A percentile compares a stretch with the other conserved stretches of the same genome.
These are phyloP conservation scores for Pogonomyrmex californicus DNA, from an alignment of 1,140 invertebrate genomes.

Conservation along the genomic window DNA sequence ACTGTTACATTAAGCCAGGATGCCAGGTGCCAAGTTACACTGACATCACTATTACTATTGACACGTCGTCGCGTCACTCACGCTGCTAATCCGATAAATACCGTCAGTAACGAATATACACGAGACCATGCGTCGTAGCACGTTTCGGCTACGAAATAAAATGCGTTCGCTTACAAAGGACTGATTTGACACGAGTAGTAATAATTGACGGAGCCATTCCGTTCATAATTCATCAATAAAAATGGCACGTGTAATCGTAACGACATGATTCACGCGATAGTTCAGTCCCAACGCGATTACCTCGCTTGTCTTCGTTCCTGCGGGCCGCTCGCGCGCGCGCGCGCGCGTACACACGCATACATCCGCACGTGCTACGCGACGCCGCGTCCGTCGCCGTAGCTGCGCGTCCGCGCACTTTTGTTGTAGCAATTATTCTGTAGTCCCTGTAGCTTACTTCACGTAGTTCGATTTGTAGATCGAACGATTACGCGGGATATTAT, in stretches of 20 bases:
- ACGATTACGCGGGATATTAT: neutral
- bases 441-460: neutral
- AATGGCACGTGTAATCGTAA: neutral
- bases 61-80: neutral
- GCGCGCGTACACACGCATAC: neutral
- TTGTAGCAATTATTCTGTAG: neutral
- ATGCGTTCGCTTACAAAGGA: neutral
- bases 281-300: neutral
- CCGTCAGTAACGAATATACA: neutral
- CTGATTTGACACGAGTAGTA: no score
- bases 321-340: neutral
- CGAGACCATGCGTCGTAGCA: neutral
- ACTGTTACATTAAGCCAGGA: neutral
- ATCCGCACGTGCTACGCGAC: constrained; percentile 4
- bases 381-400: neutral
- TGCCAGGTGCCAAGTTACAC: neutral
- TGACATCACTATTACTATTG: no score
- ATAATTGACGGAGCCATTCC: neutral
- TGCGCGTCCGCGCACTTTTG: neutral
- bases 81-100: neutral
- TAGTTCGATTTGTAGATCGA: constrained; percentile 32
- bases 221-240: neutral
- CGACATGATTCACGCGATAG: neutral
- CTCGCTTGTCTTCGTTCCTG: neutral
- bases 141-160: neutral